phyloP scores from a whole-genome alignment of 2,797 vertebrate genomes.

The Falco berigora region DNA sequence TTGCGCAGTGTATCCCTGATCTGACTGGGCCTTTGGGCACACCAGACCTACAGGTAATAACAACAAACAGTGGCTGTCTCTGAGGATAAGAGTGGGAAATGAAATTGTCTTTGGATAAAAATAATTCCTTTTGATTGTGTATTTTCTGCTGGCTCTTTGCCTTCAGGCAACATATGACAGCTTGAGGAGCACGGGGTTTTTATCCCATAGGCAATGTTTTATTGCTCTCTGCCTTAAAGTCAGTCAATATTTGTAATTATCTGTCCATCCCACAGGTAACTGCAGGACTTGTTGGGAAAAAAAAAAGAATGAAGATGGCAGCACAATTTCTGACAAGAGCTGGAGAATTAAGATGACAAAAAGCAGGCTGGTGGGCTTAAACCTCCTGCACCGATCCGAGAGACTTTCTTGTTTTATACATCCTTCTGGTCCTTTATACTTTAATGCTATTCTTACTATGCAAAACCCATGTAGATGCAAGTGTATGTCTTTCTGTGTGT shows the following conservation, averaged over 20 bases:
- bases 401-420: background rate
- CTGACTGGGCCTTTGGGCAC: constrained; percentile 44
- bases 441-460: background rate
- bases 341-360: background rate
- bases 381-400: background rate
- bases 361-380: background rate
- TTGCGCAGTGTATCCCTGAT: constrained; percentile 25
- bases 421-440: background rate
- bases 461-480: background rate
- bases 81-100: constrained; percentile 40
- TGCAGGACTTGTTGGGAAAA: background rate
- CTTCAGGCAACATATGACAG: constrained; percentile 41
- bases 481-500: background rate
- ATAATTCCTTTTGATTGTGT: constrained; percentile 56
- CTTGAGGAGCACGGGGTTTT: background rate
- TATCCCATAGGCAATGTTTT: constrained; percentile 15
- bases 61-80: constrained; percentile 31
- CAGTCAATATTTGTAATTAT: constrained; percentile 61
- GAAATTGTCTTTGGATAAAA: constrained; percentile 61
- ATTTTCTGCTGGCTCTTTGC: constrained; percentile 44
- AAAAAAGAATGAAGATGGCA: background rate
- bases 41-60: constrained; percentile 52
- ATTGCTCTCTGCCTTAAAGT: constrained; percentile 35
- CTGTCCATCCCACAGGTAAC: constrained; percentile 1
- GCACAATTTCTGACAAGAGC: background rate